These are phyloP conservation scores for Zhuqinia jingwanae DNA, from an alignment of 2,888 invertebrate genomes.

Conservation along the genomic window DNA sequence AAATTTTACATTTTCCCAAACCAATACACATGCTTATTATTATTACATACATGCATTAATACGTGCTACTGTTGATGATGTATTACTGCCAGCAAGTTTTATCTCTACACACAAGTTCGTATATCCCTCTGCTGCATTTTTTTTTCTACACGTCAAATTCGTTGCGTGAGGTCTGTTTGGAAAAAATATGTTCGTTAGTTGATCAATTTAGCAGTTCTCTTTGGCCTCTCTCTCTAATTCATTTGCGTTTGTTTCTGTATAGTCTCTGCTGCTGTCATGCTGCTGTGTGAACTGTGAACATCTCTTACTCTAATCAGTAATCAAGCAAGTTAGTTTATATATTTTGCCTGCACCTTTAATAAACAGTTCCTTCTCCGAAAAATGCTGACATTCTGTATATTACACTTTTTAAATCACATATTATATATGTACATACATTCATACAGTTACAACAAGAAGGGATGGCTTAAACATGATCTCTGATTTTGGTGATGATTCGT, in stretches of 20 bases:
- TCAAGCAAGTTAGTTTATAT: slow-evolving; percentile 28
- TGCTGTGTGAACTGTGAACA: too few species aligned
- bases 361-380: slow-evolving; percentile 25
- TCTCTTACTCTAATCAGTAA: slow-evolving; percentile 24
- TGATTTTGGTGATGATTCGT: slow-evolving; percentile 1
- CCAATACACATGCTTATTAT: not conserved
- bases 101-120: not conserved
- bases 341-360: not conserved
- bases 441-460: too few species aligned
- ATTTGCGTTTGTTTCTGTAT: not conserved
- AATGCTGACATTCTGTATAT: not conserved
- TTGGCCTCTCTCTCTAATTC: slow-evolving; percentile 27
- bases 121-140: not conserved
- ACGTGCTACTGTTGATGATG: not conserved
- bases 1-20: slow-evolving; percentile 35
- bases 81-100: not conserved
- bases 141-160: not conserved
- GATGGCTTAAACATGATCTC: not conserved
- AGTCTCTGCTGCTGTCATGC: slow-evolving; percentile 3
- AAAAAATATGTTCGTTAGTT: slow-evolving; percentile 68
- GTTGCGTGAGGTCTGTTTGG: slow-evolving; percentile 64
- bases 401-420: not conserved
- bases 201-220: slow-evolving; percentile 53
- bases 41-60: too few species aligned
- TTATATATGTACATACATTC: not conserved